These are phyloP conservation scores for Girardinichthys multiradiatus DNA, from an alignment of 2,113 vertebrate genomes.

Conservation along the genomic window DNA sequence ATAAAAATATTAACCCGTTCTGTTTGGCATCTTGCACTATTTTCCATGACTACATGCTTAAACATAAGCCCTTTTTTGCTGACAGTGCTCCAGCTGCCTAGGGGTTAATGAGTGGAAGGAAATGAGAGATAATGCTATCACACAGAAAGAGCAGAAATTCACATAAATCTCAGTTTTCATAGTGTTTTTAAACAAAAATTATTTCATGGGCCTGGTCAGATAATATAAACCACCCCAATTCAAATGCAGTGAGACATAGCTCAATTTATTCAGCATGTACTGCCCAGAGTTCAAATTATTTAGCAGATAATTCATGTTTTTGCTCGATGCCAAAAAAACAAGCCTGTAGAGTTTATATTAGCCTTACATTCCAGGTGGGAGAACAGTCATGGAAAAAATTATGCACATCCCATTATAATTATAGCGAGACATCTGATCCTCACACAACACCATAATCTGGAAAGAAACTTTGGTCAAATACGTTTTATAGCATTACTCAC, in stretches of 20 bases:
- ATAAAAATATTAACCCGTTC: too few species aligned
- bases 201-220: background rate
- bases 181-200: background rate
- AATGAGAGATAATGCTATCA: too few species aligned
- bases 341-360: too few species aligned
- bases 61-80: too few species aligned
- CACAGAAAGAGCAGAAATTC: background rate
- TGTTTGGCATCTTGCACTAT: too few species aligned
- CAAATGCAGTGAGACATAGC: background rate
- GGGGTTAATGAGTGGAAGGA: too few species aligned
- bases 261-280: background rate
- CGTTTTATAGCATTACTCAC: background rate
- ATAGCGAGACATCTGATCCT: background rate
- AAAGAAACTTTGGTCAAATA: background rate
- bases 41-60: too few species aligned
- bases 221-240: background rate
- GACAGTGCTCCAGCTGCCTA: too few species aligned
- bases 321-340: too few species aligned
- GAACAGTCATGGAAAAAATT: too few species aligned
- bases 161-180: background rate
- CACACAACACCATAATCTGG: background rate
- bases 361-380: too few species aligned
- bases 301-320: too few species aligned
- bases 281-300: background rate
- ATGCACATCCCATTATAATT: background rate